phyloP scores from a whole-genome alignment of 2,888 invertebrate genomes.

The Pheosia gnoma region DNA sequence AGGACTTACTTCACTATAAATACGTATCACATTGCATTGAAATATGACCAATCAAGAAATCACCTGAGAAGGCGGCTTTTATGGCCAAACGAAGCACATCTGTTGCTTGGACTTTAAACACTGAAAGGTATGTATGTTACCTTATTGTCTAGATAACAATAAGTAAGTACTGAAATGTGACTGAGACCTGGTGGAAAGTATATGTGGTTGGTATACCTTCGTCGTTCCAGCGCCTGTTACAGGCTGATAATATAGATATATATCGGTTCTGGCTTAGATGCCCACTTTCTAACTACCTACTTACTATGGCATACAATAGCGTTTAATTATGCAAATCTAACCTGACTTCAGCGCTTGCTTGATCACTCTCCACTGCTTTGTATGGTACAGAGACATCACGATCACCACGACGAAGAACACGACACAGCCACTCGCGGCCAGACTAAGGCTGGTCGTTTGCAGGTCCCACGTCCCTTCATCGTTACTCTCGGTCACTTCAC shows the following conservation, averaged over 20 bases:
- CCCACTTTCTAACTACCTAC: not conserved
- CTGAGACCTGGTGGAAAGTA: too few species aligned
- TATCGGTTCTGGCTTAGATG: too few species aligned
- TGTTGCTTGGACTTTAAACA: too few species aligned
- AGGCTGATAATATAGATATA: too few species aligned
- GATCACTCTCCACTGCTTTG: slow-evolving; percentile 91
- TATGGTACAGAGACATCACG: slow-evolving; percentile 90
- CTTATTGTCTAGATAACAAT: too few species aligned
- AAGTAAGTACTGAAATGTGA: too few species aligned
- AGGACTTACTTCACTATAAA: not conserved
- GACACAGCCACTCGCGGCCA: slow-evolving; percentile 90
- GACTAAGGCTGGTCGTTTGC: slow-evolving; percentile 88
- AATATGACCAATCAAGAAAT: not conserved
- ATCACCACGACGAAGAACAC: slow-evolving; percentile 92
- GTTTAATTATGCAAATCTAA: slow-evolving; percentile 61
- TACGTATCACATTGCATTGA: not conserved
- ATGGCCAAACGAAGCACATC: too few species aligned
- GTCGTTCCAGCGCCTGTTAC: too few species aligned
- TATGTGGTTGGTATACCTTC: too few species aligned
- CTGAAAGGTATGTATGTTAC: too few species aligned
- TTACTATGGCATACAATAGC: not conserved
- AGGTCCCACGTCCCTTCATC: slow-evolving; percentile 87
- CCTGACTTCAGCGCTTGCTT: slow-evolving; percentile 91
- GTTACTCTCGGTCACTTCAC: slow-evolving; percentile 67
- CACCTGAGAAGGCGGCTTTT: not conserved